A percentile compares a stretch with the other conserved stretches of the same genome.
Evolutionary conservation across 92 coral and sea anemone species (phyloP).

Genomic region (Diadumene lineata): DNA sequence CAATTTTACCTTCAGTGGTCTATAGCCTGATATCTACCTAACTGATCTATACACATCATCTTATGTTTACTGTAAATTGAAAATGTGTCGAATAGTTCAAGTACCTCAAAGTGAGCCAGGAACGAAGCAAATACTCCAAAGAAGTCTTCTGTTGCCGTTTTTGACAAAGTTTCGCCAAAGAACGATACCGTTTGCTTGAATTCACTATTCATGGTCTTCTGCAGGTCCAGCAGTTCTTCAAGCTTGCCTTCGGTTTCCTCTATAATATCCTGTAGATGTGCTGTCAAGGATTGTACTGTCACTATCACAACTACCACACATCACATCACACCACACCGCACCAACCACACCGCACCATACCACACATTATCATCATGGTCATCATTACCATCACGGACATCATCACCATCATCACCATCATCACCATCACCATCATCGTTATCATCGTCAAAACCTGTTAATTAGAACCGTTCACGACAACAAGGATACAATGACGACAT

Average conservation of each 20-base stretch:
- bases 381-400: too few species aligned
- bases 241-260: slow-evolving; percentile 85
- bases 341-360: too few species aligned
- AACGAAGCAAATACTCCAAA: slow-evolving; percentile 92
- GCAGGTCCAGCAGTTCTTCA: slow-evolving; percentile 70
- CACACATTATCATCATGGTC: too few species aligned
- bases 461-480: not conserved
- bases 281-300: slow-evolving; percentile 19
- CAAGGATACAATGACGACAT: slow-evolving; percentile 87
- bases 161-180: slow-evolving; percentile 80
- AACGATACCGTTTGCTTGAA: slow-evolving; percentile 76
- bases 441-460: not conserved
- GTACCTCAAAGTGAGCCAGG: slow-evolving; percentile 86
- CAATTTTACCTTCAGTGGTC: too few species aligned
- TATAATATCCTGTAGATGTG: slow-evolving; percentile 68
- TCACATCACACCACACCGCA: too few species aligned
- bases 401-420: not conserved
- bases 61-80: not conserved
- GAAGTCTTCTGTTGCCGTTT: slow-evolving; percentile 93
- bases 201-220: slow-evolving; percentile 63
- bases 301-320: too few species aligned
- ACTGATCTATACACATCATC: too few species aligned
- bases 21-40: too few species aligned
- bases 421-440: not conserved
- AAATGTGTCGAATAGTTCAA: not conserved